Base-by-base conservation (phyloP, 2,797 vertebrate species). In the Trachops cirrhosus region DNA sequence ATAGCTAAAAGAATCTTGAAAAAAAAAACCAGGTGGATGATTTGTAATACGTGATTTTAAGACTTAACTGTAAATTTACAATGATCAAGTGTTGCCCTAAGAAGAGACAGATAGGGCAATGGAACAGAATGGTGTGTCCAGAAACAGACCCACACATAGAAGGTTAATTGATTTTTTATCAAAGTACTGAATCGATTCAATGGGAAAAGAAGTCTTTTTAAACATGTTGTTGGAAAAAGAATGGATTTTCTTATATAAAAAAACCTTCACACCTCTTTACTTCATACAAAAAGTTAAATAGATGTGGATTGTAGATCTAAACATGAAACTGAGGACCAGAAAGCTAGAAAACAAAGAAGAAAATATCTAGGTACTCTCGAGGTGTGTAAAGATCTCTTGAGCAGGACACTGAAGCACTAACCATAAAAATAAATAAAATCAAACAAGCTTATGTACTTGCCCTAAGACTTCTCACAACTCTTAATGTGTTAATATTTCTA, bases 1-100 rank as follows among this genome's bases (percentile, higher is more conserved):
- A 77, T 48, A 86, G 4, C 37, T 78, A 74, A 86, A 93, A 86
- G 14, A 73, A 92, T 59, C 62, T 86, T 83, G 21, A 64, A 91
- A 86, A 82, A n/a, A 21, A 80, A 67, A n/a, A n/a, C n/a, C 26
- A 82, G 6, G 9, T n/a, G 5, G 24, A 15, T 41, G 46, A 90
- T n/a, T 92, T 96, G 54, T 84, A 62, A 62, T 77, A 94, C 6
- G 6, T 82, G 57, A 82, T 70, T 94, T 93, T 11, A 95, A 87
- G 37, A 75, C 37, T 74, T 74, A 82, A 46, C 32, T 74, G 12
- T 68, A 78, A 92, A 83, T 32, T 32, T 95, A 77, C 57, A 80
- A 2, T 73, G 84, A 52, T 89, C 57, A 92, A 78, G 22, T 41
- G 24, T 41, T 94, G 22, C 15, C 41, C 5, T 82, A 29, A 89